phyloP scores from a whole-genome alignment of 2,113 vertebrate species.

The Piprites chloris region DNA sequence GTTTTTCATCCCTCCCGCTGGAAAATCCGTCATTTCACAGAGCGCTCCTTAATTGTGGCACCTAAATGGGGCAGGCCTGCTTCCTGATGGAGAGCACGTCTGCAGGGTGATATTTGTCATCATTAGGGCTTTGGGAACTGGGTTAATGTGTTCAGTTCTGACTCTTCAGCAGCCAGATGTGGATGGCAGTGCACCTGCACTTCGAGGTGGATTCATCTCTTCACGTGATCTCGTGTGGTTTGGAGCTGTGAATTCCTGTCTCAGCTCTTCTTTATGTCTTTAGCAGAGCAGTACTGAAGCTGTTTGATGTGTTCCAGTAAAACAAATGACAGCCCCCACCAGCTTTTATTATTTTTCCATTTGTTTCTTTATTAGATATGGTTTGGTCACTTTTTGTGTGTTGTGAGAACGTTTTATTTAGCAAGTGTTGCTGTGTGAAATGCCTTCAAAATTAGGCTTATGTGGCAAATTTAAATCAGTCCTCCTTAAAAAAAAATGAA shows the following conservation, averaged over 20 bases:
- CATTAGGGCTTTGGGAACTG: neutral
- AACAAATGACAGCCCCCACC: neutral
- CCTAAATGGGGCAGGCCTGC: neutral
- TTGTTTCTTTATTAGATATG: neutral
- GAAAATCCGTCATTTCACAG: neutral
- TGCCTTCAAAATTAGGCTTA: neutral
- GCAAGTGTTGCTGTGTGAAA: neutral
- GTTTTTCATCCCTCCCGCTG: neutral
- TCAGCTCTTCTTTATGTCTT: slow-evolving; percentile 20
- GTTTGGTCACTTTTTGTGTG: neutral
- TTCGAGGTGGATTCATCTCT: neutral
- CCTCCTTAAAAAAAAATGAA: neutral
- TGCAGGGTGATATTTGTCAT: neutral
- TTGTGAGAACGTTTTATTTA: neutral
- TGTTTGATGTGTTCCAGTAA: slow-evolving; percentile 41
- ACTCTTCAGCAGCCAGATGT: neutral
- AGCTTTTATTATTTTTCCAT: neutral
- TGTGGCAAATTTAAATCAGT: neutral
- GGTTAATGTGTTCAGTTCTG: neutral
- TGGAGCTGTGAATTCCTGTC: slow-evolving; percentile 73
- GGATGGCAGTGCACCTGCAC: neutral
- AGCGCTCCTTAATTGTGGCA: neutral
- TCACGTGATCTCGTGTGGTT: slow-evolving; percentile 49
- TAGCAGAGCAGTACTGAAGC: slow-evolving; percentile 29
- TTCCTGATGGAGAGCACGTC: neutral